A percentile compares a stretch with the other conserved stretches of the same genome.
Conservation (phyloP, 2,888 invertebrate species). For the Notodonta ziczac region DNA sequence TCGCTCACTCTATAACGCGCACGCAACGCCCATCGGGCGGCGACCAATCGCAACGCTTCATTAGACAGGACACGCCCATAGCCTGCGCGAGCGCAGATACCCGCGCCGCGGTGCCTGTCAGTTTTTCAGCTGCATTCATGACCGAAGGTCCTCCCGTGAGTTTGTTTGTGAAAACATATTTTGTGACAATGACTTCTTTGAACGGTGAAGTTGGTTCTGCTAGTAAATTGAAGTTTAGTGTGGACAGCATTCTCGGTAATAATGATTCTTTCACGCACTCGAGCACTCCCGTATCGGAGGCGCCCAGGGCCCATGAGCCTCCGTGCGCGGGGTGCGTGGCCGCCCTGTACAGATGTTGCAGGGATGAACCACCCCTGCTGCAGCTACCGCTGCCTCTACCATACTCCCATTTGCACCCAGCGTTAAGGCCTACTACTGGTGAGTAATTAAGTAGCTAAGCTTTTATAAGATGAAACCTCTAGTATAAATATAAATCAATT, state of each 20-base stretch:
- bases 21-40: constrained; percentile 59
- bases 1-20: constrained; percentile 63
- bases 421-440: constrained; percentile 76
- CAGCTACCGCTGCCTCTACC: constrained; percentile 68
- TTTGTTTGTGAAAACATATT: constrained; percentile 41
- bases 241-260: constrained; percentile 87
- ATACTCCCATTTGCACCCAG: constrained; percentile 76
- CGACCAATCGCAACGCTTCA: constrained; percentile 61
- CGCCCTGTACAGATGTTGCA: constrained; percentile 86
- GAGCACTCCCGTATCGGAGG: constrained; percentile 39
- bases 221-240: constrained; percentile 87
- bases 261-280: constrained; percentile 50
- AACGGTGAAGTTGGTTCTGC: constrained; percentile 62
- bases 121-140: constrained; percentile 68
- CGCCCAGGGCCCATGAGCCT: constrained; percentile 63
- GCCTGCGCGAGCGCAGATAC: constrained; percentile 66
- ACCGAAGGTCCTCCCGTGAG: constrained; percentile 42
- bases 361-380: constrained; percentile 73
- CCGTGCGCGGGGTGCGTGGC: constrained; percentile 87
- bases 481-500: no score
- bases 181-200: constrained; percentile 69
- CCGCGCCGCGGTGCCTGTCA: constrained; percentile 53
- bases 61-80: constrained; percentile 65
- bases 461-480: neutral
- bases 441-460: constrained; percentile 18